Conservation (phyloP, 2,888 invertebrate genomes). For the Nymphalis urticae region DNA sequence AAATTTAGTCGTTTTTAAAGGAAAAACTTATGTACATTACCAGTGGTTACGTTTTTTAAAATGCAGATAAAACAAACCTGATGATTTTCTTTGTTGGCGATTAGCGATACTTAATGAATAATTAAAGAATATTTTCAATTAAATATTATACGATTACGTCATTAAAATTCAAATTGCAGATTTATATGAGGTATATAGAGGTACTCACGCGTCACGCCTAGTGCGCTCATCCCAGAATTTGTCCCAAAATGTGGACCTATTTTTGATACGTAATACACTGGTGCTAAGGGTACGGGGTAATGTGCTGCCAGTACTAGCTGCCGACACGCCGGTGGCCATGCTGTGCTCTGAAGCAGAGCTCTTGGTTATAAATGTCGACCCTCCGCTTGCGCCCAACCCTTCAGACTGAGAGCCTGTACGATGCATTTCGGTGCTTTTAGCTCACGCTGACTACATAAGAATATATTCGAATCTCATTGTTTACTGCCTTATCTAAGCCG, state of each 20-base stretch:
- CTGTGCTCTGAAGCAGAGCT: slow-evolving; percentile 77
- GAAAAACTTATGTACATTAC: too few species aligned
- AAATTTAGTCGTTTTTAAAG: too few species aligned
- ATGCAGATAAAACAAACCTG: too few species aligned
- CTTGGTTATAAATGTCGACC: slow-evolving; percentile 65
- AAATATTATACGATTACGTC: neutral
- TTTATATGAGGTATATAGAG: slow-evolving; percentile 3
- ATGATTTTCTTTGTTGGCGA: too few species aligned
- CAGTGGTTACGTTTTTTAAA: too few species aligned
- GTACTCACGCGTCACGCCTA: slow-evolving; percentile 86
- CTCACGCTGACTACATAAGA: slow-evolving; percentile 52
- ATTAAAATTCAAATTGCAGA: neutral
- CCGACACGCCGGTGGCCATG: slow-evolving; percentile 78
- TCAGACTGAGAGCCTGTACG: slow-evolving; percentile 83
- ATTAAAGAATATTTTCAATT: neutral
- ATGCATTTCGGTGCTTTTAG: slow-evolving; percentile 57
- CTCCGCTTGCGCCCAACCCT: slow-evolving; percentile 70
- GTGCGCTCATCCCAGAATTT: slow-evolving; percentile 89
- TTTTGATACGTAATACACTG: slow-evolving; percentile 89
- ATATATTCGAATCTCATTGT: slow-evolving; percentile 28
- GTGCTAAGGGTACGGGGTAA: slow-evolving; percentile 89
- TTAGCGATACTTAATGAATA: too few species aligned
- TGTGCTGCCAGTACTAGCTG: slow-evolving; percentile 73
- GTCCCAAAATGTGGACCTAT: slow-evolving; percentile 91
- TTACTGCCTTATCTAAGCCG: slow-evolving; percentile 39